Evolutionary conservation across 2,797 vertebrate genomes (phyloP), one percentile per base, ranked within the genome.

Genomic region (Dendrocincla tyrannina): DNA sequence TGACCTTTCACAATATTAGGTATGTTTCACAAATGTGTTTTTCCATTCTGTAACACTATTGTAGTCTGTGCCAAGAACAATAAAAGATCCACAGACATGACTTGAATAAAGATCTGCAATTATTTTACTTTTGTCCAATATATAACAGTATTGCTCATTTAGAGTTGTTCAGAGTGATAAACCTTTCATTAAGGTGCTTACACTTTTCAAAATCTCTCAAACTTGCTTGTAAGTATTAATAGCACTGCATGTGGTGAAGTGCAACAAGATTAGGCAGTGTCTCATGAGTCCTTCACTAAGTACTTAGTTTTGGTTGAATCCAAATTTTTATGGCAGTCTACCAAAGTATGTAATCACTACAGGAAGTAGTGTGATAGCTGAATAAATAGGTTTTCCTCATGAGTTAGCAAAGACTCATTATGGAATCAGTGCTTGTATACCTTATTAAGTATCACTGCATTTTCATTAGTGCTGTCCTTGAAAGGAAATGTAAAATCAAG

Each of bases 401-500:
- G 82, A 88, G 25, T 88, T 87, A 55, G 55, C 79, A 83, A 89
- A 82, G 72, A 46, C 70, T 96, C 33, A 93, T 69, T 79, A 96
- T 66, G 47, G 80, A 91, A 96, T 91, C 93, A 92, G 44, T 37
- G 33, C 53, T 84, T 89, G 14, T 70, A 42, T 56, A 67, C 50
- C 72, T 95, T 90, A 81, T 85, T 84, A 84, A 67, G 39, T 59
- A 78, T 64, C 47, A 64, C 46, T 67, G n/a, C 32, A 44, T 8
- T 50, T 24, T 46, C 77, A 15, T n/a, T 46, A 91, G 32, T 41
- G 17, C 50, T 87, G n/a, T 95, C 35, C 72, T 78, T 77, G 74
- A 90, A 94, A 93, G 49, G 49, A 93, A 88, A 67, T 81, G 13
- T 84, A 84, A 88, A 96, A 75, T 55, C 60, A 83, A 85, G 50